These are phyloP conservation scores for Coregonus suidteri DNA, from an alignment of 2,797 vertebrate species.

Conservation along the genomic window DNA sequence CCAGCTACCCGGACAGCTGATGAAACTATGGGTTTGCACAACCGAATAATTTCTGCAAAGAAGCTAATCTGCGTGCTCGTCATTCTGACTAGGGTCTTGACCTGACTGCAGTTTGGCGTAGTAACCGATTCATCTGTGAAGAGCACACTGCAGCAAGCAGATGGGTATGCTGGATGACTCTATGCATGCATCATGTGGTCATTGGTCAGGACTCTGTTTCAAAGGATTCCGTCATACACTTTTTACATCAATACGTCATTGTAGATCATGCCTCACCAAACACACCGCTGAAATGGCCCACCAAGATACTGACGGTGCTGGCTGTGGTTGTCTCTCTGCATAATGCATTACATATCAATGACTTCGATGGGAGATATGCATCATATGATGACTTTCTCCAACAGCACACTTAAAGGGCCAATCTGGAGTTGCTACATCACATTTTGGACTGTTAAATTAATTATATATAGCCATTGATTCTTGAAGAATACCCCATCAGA, in stretches of 20 bases:
- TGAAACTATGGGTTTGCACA: no score
- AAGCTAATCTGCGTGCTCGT: no score
- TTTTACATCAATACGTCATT: not conserved
- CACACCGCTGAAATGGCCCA: not conserved
- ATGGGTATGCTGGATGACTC: not conserved
- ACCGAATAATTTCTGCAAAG: no score
- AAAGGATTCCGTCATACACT: slow-evolving; percentile 4
- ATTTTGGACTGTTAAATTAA: not conserved
- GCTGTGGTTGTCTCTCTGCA: not conserved
- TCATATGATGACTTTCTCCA: not conserved
- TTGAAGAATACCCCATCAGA: no score
- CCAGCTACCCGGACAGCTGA: no score
- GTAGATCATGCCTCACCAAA: not conserved
- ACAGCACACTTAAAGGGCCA: not conserved
- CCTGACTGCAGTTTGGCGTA: no score
- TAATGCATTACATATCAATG: not conserved
- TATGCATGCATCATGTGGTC: not conserved
- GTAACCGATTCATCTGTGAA: no score
- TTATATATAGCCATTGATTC: no score
- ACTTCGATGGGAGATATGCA: not conserved
- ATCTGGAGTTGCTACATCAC: not conserved
- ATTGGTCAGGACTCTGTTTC: not conserved
- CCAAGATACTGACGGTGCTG: not conserved
- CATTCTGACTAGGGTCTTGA: no score
- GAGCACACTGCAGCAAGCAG: not conserved